Evolutionary conservation across 2,113 vertebrate genomes (phyloP).

Genomic region (Muntiacus reevesi): DNA sequence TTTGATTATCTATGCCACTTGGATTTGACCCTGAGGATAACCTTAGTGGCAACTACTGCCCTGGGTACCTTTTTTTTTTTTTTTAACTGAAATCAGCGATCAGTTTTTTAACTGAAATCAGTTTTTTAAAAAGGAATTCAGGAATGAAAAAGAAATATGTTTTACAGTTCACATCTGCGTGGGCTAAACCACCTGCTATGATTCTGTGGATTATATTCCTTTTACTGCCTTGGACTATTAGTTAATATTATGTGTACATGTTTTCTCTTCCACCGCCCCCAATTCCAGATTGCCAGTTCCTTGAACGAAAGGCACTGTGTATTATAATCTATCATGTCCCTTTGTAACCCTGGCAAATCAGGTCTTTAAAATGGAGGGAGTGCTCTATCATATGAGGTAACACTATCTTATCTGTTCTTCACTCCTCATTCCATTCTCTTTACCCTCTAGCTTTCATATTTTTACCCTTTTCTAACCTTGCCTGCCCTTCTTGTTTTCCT

Average conservation of each 20-base stretch:
- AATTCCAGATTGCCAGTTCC: slow-evolving; percentile 18
- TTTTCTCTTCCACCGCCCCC: not conserved
- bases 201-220: not conserved
- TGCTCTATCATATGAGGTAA: not conserved
- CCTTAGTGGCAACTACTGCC: slow-evolving; percentile 52
- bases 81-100: slow-evolving; percentile 44
- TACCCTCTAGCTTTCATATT: not conserved
- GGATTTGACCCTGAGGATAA: slow-evolving; percentile 66
- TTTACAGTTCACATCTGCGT: slow-evolving; percentile 49
- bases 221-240: not conserved
- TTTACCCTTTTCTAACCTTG: not conserved
- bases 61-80: slow-evolving; percentile 48
- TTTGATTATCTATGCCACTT: slow-evolving; percentile 50
- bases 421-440: not conserved
- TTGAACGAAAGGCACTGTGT: slow-evolving; percentile 4
- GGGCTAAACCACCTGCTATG: slow-evolving; percentile 32
- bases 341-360: not conserved
- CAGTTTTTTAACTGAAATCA: not conserved
- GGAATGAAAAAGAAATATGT: slow-evolving; percentile 29
- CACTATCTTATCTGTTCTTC: not conserved
- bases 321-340: not conserved
- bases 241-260: slow-evolving; percentile 18
- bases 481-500: not conserved
- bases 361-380: not conserved
- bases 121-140: slow-evolving; percentile 40